Evolutionary conservation across 37 sponge, comb jelly and placozoan species (phyloP).

Genomic region (Beroe ovata): DNA sequence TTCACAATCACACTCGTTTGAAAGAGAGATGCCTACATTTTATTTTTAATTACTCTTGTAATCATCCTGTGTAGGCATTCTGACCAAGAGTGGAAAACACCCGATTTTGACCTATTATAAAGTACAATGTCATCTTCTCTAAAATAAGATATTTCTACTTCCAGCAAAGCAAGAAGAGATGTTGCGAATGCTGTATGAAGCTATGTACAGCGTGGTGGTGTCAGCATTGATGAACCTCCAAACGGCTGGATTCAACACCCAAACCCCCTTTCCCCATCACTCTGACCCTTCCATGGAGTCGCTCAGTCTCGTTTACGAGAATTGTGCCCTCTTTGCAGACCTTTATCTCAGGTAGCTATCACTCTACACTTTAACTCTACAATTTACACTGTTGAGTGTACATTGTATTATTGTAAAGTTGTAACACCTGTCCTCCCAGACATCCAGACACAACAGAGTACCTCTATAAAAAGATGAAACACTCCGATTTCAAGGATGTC

Average conservation of each 20-base stretch:
- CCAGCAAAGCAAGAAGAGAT: conserved; percentile 49
- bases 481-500: not conserved
- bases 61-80: too few relatives aligned
- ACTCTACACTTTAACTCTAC: too few relatives aligned
- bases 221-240: conserved; percentile 1
- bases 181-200: conserved; percentile 40
- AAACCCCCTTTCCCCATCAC: conserved; percentile 20
- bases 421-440: too few relatives aligned
- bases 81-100: too few relatives aligned
- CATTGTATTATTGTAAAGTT: too few relatives aligned
- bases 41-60: too few relatives aligned
- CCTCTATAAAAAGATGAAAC: not conserved
- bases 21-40: too few relatives aligned
- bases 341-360: conserved; percentile 34
- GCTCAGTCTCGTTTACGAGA: conserved; percentile 56
- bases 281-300: not conserved
- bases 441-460: conserved; percentile 29
- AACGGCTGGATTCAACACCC: not conserved
- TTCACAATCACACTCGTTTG: too few relatives aligned
- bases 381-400: too few relatives aligned
- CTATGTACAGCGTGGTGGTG: conserved; percentile 41
- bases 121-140: too few relatives aligned
- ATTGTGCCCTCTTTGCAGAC: conserved; percentile 53
- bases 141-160: too few relatives aligned
- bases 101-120: too few relatives aligned